Conservation (phyloP, 2,113 vertebrate species). For the Passer domesticus region DNA sequence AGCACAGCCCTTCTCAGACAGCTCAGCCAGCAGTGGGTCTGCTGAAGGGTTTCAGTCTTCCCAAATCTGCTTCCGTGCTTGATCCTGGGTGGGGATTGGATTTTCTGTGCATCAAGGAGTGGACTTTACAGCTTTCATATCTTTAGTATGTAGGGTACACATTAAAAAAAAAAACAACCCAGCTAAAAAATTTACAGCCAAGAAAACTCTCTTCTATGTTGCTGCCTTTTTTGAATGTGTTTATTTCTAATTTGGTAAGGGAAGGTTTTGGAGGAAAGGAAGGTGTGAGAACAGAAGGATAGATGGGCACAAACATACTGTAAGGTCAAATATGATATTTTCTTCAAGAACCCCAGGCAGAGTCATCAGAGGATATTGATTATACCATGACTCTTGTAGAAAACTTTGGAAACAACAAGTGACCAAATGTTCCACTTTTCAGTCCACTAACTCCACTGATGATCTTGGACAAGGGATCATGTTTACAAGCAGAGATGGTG, state of each 20-base stretch:
- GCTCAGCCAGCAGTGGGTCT: neutral
- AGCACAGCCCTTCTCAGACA: neutral
- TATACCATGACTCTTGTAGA: neutral
- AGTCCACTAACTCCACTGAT: neutral
- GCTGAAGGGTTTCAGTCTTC: neutral
- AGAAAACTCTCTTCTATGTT: neutral
- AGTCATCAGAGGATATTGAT: neutral
- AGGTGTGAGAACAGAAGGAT: neutral
- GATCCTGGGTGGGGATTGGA: neutral
- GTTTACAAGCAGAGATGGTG: neutral
- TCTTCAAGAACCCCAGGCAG: neutral
- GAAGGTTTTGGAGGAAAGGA: neutral
- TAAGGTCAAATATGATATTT: neutral
- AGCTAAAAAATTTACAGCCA: neutral
- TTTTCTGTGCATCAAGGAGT: neutral
- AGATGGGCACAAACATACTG: neutral
- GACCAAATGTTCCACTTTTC: neutral
- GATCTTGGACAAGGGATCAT: neutral
- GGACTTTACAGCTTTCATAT: neutral
- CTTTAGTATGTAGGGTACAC: neutral
- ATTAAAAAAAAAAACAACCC: neutral
- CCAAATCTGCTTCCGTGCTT: accelerated
- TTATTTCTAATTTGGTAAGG: neutral
- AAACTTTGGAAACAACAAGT: neutral
- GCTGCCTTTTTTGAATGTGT: neutral